These are phyloP conservation scores for Sus cebifrons DNA, from an alignment of 2,797 vertebrate species.

Conservation along the genomic window DNA sequence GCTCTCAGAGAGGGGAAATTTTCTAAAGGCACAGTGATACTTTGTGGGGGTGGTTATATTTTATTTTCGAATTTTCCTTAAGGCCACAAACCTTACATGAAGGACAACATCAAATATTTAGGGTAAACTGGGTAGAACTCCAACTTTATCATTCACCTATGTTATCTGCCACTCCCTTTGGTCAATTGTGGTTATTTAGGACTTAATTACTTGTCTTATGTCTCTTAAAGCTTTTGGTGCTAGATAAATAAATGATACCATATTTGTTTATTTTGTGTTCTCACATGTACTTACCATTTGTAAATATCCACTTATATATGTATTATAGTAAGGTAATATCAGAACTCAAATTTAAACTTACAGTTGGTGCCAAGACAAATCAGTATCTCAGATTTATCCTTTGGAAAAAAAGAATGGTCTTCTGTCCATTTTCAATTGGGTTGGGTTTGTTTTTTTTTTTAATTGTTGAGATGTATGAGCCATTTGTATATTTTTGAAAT, in stretches of 20 bases:
- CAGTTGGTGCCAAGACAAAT: background rate
- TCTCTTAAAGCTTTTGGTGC: background rate
- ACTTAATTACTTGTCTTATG: background rate
- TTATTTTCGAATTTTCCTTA: slow-evolving; percentile 11
- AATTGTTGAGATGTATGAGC: no score
- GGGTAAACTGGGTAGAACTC: background rate
- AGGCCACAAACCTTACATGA: background rate
- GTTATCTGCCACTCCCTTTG: background rate
- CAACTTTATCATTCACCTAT: background rate
- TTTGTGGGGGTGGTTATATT: background rate
- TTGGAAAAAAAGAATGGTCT: background rate
- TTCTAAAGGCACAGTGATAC: background rate
- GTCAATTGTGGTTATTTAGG: background rate
- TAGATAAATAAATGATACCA: background rate
- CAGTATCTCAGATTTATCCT: background rate
- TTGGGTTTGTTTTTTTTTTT: no score
- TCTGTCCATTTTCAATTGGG: no score
- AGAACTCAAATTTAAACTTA: slow-evolving; percentile 9
- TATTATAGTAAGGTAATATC: background rate
- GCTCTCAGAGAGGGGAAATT: background rate
- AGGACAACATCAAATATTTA: background rate
- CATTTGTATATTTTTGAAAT: no score
- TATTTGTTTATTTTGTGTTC: background rate
- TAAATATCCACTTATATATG: background rate
- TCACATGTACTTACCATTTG: background rate